phyloP scores from a whole-genome alignment of 2,888 invertebrate species.

The Lithophane socia region DNA sequence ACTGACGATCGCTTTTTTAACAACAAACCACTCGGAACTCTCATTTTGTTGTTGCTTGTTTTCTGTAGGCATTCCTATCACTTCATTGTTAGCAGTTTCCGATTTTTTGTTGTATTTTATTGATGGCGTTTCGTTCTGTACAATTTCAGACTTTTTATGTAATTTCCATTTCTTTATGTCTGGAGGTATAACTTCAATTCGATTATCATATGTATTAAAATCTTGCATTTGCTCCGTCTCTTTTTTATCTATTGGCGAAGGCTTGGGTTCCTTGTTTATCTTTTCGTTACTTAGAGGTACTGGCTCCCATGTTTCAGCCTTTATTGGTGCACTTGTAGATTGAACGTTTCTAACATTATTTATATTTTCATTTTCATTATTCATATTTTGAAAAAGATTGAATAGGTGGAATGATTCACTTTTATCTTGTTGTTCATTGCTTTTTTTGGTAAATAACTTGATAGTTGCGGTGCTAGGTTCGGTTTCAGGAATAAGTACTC shows the following conservation, averaged over 20 bases:
- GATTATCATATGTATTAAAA: background rate
- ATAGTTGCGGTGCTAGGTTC: conserved; percentile 5
- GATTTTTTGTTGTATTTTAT: conserved; percentile 24
- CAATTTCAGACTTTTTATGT: background rate
- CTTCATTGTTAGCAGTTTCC: background rate
- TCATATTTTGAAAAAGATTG: conserved; percentile 19
- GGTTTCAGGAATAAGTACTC: background rate
- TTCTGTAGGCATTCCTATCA: background rate
- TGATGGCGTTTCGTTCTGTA: conserved; percentile 20
- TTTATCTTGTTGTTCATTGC: conserved; percentile 9
- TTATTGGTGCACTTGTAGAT: conserved; percentile 9
- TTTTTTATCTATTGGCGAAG: background rate
- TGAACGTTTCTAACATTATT: background rate
- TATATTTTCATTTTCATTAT: background rate
- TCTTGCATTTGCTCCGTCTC: background rate
- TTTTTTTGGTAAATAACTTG: conserved; percentile 1
- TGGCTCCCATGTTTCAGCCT: conserved; percentile 13
- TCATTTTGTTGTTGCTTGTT: conserved; percentile 15
- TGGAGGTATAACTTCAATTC: background rate
- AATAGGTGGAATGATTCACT: conserved; percentile 15
- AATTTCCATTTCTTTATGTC: conserved; percentile 14
- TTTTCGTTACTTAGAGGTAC: background rate
- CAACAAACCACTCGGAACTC: background rate
- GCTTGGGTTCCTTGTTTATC: background rate
- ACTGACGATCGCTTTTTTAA: conserved; percentile 12